Evolutionary conservation across 2,113 vertebrate species (phyloP).

Genomic region (Leptocoma aspasia): DNA sequence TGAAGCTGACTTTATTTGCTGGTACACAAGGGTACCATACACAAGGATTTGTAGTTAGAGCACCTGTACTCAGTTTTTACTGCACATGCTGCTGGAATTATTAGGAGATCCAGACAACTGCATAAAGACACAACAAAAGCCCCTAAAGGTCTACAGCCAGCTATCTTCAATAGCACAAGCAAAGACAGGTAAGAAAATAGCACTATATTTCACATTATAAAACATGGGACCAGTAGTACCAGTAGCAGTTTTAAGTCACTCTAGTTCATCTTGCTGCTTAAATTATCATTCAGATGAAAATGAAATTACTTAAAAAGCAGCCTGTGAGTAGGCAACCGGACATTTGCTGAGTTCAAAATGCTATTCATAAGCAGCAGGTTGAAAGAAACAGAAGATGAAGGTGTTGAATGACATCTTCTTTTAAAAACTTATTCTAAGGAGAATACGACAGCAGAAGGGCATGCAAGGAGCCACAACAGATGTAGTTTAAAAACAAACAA

Average conservation of each 20-base stretch:
- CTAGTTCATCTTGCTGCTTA: not conserved
- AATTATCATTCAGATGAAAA: not conserved
- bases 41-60: not conserved
- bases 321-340: not conserved
- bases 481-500: not conserved
- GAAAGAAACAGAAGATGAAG: not conserved
- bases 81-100: not conserved
- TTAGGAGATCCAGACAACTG: not conserved
- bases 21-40: not conserved
- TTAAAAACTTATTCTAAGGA: not conserved
- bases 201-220: not conserved
- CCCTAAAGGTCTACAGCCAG: not conserved
- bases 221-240: not conserved
- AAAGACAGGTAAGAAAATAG: not conserved
- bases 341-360: not conserved
- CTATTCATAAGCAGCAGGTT: not conserved
- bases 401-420: not conserved
- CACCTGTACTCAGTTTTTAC: not conserved
- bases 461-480: not conserved
- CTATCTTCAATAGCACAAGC: not conserved
- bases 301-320: not conserved
- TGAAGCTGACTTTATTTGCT: not conserved
- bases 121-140: not conserved
- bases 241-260: not conserved
- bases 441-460: not conserved